Conservation (phyloP, 2,888 invertebrate species). For the Xylota sylvarum region DNA sequence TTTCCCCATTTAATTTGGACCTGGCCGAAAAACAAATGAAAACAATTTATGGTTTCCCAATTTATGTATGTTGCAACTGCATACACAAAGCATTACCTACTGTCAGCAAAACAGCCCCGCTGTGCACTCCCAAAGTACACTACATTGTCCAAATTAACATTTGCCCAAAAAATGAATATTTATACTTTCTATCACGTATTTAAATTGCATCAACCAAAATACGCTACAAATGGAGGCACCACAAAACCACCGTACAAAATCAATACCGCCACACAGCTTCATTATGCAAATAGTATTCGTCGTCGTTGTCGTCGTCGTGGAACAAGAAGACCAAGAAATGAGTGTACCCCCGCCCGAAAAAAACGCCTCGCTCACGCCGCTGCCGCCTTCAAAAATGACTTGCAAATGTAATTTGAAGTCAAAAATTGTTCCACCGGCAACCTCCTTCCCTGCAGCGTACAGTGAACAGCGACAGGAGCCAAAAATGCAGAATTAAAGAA, state of each 20-base stretch:
- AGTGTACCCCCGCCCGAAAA: background rate
- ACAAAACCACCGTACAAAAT: slow-evolving; percentile 43
- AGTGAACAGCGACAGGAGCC: background rate
- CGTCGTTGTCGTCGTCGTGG: no score
- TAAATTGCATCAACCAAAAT: slow-evolving; percentile 64
- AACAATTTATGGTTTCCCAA: slow-evolving; percentile 28
- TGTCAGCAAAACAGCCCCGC: background rate
- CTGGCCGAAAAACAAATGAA: slow-evolving; percentile 35
- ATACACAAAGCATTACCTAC: slow-evolving; percentile 25
- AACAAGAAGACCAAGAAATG: background rate
- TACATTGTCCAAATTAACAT: slow-evolving; percentile 66
- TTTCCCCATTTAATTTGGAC: slow-evolving; percentile 4
- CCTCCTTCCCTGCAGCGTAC: slow-evolving; percentile 26
- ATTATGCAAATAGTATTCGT: slow-evolving; percentile 66
- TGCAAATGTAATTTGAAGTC: slow-evolving; percentile 70
- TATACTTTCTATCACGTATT: slow-evolving; percentile 58
- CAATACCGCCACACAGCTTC: slow-evolving; percentile 55
- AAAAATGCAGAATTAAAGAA: slow-evolving; percentile 58
- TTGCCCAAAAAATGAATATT: slow-evolving; percentile 68
- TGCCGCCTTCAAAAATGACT: slow-evolving; percentile 56
- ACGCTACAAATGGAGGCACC: slow-evolving; percentile 50
- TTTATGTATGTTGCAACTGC: slow-evolving; percentile 52
- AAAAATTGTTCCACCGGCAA: slow-evolving; percentile 48
- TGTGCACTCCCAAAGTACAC: background rate
- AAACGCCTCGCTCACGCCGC: slow-evolving; percentile 8